Evolutionary conservation across 1,140 invertebrate species (phyloP).

Genomic region (Antheraea pernyi): DNA sequence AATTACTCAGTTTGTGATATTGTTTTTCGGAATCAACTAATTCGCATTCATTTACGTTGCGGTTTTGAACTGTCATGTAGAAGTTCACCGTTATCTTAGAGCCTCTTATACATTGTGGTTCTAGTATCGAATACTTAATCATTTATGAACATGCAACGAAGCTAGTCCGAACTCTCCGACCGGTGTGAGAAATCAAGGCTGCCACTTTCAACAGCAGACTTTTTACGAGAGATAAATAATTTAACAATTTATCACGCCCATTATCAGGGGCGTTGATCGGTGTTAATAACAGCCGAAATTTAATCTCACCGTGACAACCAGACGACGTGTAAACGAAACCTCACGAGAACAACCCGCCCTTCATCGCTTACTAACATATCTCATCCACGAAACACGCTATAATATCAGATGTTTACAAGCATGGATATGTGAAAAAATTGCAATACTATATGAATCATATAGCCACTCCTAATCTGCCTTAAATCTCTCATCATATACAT

Average conservation of each 20-base stretch:
- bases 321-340: slow-evolving; percentile 44
- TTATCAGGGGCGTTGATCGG: slow-evolving; percentile 30
- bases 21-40: too few species aligned
- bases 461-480: too few species aligned
- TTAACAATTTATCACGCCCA: slow-evolving; percentile 3
- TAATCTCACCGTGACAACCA: slow-evolving; percentile 43
- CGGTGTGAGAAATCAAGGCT: not conserved
- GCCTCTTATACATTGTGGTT: not conserved
- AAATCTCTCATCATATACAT: too few species aligned
- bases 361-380: slow-evolving; percentile 34
- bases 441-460: not conserved
- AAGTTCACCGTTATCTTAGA: not conserved
- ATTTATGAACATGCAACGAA: not conserved
- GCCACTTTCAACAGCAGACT: not conserved
- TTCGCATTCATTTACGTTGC: too few species aligned
- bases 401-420: slow-evolving; percentile 6
- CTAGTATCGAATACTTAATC: not conserved
- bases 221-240: not conserved
- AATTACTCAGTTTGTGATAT: too few species aligned
- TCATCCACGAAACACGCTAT: slow-evolving; percentile 1
- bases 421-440: slow-evolving; percentile 14
- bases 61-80: not conserved
- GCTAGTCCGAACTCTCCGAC: not conserved
- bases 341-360: slow-evolving; percentile 37
- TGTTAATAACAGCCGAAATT: slow-evolving; percentile 55